Percentiles rank a stretch among this genome's conserved stretches.
Conservation (phyloP, 2,113 vertebrate genomes). For the Xenopus borealis region DNA sequence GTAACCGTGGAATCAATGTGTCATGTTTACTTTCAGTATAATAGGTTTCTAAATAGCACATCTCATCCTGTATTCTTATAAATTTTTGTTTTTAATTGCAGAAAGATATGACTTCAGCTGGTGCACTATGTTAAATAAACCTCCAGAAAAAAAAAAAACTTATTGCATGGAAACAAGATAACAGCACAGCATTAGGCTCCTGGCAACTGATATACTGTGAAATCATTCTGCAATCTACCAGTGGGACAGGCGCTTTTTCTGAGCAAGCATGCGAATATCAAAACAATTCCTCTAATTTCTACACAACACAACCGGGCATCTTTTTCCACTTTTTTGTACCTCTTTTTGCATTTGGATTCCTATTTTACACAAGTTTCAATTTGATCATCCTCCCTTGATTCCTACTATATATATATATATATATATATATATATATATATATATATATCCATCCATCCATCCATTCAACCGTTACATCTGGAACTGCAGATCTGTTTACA, state of each 20-base stretch:
- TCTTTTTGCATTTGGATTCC: slow-evolving; percentile 68
- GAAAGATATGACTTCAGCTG: slow-evolving; percentile 54
- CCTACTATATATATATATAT: slow-evolving; percentile 47
- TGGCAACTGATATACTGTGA: slow-evolving; percentile 55
- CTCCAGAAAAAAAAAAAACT: slow-evolving; percentile 15
- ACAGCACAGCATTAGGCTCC: slow-evolving; percentile 29
- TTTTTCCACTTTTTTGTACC: slow-evolving; percentile 72
- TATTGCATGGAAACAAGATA: slow-evolving; percentile 64
- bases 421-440: slow-evolving; percentile 49
- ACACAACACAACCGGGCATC: slow-evolving; percentile 55
- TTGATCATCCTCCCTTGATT: slow-evolving; percentile 4
- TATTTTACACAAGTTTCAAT: slow-evolving; percentile 65
- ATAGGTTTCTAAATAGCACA: too few species aligned
- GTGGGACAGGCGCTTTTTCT: slow-evolving; percentile 54
- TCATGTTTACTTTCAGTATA: too few species aligned
- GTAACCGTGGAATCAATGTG: too few species aligned
- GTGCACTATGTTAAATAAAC: slow-evolving; percentile 56
- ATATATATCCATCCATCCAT: slow-evolving; percentile 27
- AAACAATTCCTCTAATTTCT: slow-evolving; percentile 17
- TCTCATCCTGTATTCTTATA: too few species aligned
- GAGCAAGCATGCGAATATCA: slow-evolving; percentile 61
- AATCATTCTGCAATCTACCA: slow-evolving; percentile 53
- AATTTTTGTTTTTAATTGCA: slow-evolving; percentile 50
- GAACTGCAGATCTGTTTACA: slow-evolving; percentile 70
- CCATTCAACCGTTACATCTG: slow-evolving; percentile 54